Base-by-base conservation (phyloP, 2,888 invertebrate genomes). In the Diabrotica balteata region DNA sequence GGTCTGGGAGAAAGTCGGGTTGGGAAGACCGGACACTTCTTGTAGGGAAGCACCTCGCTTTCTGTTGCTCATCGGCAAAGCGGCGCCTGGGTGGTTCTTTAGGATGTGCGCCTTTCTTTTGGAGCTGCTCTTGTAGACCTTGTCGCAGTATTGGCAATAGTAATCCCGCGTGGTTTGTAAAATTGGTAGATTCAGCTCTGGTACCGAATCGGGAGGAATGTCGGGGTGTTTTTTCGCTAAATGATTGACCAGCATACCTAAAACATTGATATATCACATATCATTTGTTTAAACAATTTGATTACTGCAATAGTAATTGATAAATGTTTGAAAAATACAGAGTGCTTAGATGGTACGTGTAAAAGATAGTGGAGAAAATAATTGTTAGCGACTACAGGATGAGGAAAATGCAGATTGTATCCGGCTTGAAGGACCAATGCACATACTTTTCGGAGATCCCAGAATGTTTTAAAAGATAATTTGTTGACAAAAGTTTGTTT, bases 121-220 rank as follows among this genome's bases (percentile, higher is more conserved):
- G 62, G 93, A 91, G 78, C 93, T 93, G 70, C 93, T 92, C 81
- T 93, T 93, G 84, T 95, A 95, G 6, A 84, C 87, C 85, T 93
- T 93, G 68, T 93, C 91, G 82, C 95, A 96, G 76, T 93, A 92
- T 77, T 90, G 91, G 83, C 96, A 96, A 80, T 91, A 93, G 82
- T 93, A 96, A 79, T 92, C 91, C 10, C 91, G 87, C 53, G 92
- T 91, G 10, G 91, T 90, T 73, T 91, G 88, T 70, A 93, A 85
- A 76, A 95, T 91, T 0, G 95, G 95, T 70, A 92, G 85, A 78
- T 91, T 91, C 49, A 94, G 85, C 83, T 93, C 93, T 11, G 89
- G 92, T 47, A 90, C 90, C 1, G 90, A 87, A 71, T 90, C 88
- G 0, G 89, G 88, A 47, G 86, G 85, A 55, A 90, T 87, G 63